These are phyloP conservation scores for Gambusia holbrooki DNA, from an alignment of 2,113 vertebrate species.

Conservation along the genomic window DNA sequence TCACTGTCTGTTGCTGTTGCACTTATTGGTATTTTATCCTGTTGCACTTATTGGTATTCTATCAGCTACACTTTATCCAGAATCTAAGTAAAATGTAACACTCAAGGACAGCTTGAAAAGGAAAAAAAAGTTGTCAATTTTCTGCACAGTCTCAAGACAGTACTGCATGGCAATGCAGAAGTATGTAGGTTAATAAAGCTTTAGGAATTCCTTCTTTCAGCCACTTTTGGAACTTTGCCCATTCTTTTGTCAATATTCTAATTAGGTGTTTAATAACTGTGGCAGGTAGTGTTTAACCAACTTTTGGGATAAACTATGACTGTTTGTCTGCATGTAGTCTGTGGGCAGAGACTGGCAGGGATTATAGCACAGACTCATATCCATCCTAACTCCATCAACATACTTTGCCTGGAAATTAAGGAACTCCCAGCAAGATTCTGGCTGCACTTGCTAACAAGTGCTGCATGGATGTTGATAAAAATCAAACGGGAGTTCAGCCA, in stretches of 20 bases:
- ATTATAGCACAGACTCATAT: constrained; percentile 63
- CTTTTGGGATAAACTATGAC: constrained; percentile 31
- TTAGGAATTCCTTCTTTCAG: constrained; percentile 42
- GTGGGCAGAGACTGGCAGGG: constrained; percentile 18
- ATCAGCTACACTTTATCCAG: constrained; percentile 15
- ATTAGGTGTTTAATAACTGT: constrained; percentile 42
- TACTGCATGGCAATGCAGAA: constrained; percentile 21
- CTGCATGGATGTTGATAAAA: constrained; percentile 52
- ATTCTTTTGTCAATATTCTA: constrained; percentile 23
- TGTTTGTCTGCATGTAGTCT: constrained; percentile 35
- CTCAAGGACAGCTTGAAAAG: constrained; percentile 15
- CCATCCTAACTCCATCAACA: constrained; percentile 38
- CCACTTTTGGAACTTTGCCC: constrained; percentile 27
- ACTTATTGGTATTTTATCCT: constrained; percentile 23
- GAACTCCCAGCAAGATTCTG: constrained; percentile 33
- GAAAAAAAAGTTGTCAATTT: constrained; percentile 24
- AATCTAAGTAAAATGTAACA: constrained; percentile 36
- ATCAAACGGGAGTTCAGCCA: constrained; percentile 45
- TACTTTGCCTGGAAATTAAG: constrained; percentile 30
- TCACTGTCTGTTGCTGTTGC: constrained; percentile 11
- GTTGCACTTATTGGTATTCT: constrained; percentile 22
- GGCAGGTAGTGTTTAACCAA: constrained; percentile 38
- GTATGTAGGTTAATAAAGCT: constrained; percentile 60
- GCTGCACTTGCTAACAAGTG: constrained; percentile 33
- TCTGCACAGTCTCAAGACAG: constrained; percentile 31